These are phyloP conservation scores for Tipula vernalis DNA, from an alignment of 2,888 invertebrate species.

Conservation along the genomic window DNA sequence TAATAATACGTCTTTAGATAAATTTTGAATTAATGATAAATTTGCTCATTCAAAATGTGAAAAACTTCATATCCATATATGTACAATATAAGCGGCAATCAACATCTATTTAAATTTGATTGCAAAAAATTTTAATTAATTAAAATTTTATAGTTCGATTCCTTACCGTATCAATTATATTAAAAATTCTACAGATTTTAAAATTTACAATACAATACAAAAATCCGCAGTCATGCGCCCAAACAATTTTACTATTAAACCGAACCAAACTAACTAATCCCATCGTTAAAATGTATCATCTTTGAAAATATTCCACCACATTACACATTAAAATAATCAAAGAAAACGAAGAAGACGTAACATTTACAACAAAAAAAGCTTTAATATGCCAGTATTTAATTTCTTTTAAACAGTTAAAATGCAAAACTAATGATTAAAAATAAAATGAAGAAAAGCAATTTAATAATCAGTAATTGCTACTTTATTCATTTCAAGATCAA, in stretches of 20 bases:
- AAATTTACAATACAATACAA: too few species aligned
- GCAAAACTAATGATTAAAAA: not conserved
- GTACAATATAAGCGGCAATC: too few species aligned
- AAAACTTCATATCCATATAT: too few species aligned
- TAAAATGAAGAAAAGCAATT: constrained; percentile 4
- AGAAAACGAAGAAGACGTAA: not conserved
- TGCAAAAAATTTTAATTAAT: too few species aligned
- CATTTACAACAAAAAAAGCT: not conserved
- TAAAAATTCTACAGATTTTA: too few species aligned
- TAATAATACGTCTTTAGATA: too few species aligned
- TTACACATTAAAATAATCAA: not conserved
- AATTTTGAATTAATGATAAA: too few species aligned
- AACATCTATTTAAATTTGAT: too few species aligned
- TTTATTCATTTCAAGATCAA: constrained; percentile 4
- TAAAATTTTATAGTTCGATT: too few species aligned
- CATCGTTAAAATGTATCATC: not conserved
- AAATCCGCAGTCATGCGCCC: not conserved
- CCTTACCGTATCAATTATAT: too few species aligned
- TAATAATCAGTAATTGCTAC: constrained; percentile 8
- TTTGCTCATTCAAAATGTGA: too few species aligned
- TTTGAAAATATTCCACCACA: not conserved
- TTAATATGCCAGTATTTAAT: not conserved
- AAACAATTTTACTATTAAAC: not conserved
- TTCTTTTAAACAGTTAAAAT: constrained; percentile 4
- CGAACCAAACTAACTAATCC: not conserved